Evolutionary conservation across 37 sponge, comb jelly and placozoan species (phyloP).

Genomic region (Chondrosia reniformis): DNA sequence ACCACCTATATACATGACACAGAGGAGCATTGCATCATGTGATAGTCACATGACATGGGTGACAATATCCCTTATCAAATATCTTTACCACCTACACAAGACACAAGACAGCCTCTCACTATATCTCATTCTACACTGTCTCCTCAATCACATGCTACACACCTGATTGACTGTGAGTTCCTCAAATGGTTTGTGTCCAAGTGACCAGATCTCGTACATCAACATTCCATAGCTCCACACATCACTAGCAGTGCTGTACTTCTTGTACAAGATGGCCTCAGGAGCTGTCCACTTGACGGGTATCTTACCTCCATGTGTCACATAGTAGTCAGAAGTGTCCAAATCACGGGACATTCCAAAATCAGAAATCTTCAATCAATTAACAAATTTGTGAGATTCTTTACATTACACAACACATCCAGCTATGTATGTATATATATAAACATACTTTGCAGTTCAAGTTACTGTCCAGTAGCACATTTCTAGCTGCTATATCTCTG

Average conservation of each 20-base stretch:
- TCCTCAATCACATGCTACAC: no score
- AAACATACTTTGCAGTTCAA: slow-evolving; percentile 10
- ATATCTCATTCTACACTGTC: no score
- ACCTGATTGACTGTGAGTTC: no score
- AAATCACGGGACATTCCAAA: slow-evolving; percentile 27
- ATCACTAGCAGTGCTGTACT: not conserved
- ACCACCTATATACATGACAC: no score
- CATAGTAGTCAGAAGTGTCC: not conserved
- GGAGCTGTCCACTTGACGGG: slow-evolving; percentile 22
- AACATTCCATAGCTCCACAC: slow-evolving; percentile 27
- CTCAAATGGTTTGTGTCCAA: slow-evolving; percentile 27
- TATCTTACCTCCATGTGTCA: not conserved
- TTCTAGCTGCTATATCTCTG: slow-evolving; percentile 26
- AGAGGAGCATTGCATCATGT: no score
- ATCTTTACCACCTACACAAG: no score
- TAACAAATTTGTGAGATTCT: not conserved
- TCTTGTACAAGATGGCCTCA: slow-evolving; percentile 10
- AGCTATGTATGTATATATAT: not conserved
- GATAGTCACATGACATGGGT: no score
- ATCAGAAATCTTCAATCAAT: slow-evolving; percentile 15
- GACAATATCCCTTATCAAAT: no score
- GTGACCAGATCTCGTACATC: slow-evolving; percentile 28
- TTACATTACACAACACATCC: not conserved
- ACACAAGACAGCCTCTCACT: no score
- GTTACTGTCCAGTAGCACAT: slow-evolving; percentile 14